Conservation (phyloP, 30 jellyfish, hydroid and myxozoan species). For the Chironex yamaguchii region DNA sequence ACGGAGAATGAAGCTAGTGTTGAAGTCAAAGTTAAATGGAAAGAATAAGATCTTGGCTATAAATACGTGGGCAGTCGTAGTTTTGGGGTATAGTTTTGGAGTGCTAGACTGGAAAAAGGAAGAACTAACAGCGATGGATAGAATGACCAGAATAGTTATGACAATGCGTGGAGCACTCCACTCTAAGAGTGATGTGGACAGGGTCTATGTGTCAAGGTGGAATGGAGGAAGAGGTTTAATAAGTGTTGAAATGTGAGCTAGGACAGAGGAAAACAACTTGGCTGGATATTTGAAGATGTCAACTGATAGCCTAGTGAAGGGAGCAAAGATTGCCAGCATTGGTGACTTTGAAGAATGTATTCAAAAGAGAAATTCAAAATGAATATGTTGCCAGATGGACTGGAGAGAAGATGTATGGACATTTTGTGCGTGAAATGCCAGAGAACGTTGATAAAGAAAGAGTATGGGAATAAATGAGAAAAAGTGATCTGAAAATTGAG, state of each 20-base stretch:
- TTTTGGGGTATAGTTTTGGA: conserved; percentile 5
- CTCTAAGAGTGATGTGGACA: conserved; percentile 3
- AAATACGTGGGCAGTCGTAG: not conserved
- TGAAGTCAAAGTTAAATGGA: too few species aligned
- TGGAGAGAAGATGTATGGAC: too few species aligned
- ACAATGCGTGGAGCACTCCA: too few species aligned
- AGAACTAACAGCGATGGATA: conserved; percentile 13
- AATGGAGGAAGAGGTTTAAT: conserved; percentile 19
- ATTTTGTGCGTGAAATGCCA: too few species aligned
- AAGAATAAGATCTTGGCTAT: too few species aligned
- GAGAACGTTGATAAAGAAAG: too few species aligned
- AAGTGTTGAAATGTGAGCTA: conserved; percentile 23
- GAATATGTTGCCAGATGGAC: too few species aligned
- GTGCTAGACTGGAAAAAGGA: conserved; percentile 13
- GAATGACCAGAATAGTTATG: not conserved
- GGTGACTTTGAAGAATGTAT: not conserved
- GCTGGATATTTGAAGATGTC: conserved; percentile 8
- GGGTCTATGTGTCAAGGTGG: conserved; percentile 1
- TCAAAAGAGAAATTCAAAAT: too few species aligned
- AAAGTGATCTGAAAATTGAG: too few species aligned
- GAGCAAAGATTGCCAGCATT: conserved; percentile 1
- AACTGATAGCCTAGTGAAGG: conserved; percentile 36
- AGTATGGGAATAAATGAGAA: too few species aligned
- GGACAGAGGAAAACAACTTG: conserved; percentile 23
- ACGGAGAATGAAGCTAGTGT: too few species aligned